Evolutionary conservation across 2,113 vertebrate species (phyloP), one percentile per base, ranked within the genome.

Genomic region (Toxotes chatareus): DNA sequence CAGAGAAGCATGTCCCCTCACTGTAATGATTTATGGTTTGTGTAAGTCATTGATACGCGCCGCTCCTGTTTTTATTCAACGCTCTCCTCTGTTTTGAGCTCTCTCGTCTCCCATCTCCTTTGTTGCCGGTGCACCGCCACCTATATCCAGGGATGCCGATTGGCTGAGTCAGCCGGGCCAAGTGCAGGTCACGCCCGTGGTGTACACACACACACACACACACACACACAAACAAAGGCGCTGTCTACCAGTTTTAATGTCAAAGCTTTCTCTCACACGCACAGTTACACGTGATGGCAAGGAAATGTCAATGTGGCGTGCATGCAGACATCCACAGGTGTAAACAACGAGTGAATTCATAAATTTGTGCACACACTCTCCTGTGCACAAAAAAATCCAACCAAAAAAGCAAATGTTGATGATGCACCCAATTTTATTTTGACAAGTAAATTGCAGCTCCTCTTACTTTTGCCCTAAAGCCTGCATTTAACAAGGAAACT

Each of bases 81-180:
- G 16, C 70, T 63, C 27, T 59, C 47, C 1, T 12, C 23, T 82
- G 71, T 62, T 62, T 42, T 73, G 56, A 1, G 0, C 17, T 27
- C 57, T 47, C 31, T 70, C 44, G 4, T 32, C 68, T 57, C 66
- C 36, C 40, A 38, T 83, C 38, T 73, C 49, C 49, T 76, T 82
- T 90, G 81, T 79, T 89, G 47, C 67, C 1, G 38, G 21, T 73
- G 23, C 68, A 67, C 27, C 27, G 27, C 27, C 27, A 27, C 27
- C 27, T 27, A 27, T 27, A 27, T 27, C 27, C 27, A 76, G 72
- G 80, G 88, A 88, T 89, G 85, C 38, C 5, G 21, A 82, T 80
- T 46, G 77, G 86, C 81, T 91, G 89, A 94, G 81, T 93, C 91
- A 89, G 82, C 89, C 0, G 0, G 79, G 79, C 64, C 55, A 66